Conservation (phyloP, 2,797 vertebrate genomes). For the Molossus molossus region DNA sequence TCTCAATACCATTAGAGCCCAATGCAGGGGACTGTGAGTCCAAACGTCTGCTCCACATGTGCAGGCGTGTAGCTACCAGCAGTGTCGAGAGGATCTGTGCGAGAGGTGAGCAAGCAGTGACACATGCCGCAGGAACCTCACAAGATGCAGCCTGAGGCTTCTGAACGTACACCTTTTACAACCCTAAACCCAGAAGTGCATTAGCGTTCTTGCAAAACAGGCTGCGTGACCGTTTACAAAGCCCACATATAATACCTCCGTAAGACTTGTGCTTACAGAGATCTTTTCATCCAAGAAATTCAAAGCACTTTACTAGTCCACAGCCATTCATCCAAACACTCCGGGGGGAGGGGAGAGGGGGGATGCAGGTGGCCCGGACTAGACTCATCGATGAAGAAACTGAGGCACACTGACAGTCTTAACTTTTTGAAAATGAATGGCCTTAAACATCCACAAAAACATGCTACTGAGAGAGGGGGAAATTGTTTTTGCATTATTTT, state of each 20-base stretch:
- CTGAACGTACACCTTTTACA: constrained; percentile 77
- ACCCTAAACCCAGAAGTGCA: constrained; percentile 84
- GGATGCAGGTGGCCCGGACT: constrained; percentile 71
- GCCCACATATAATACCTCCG: constrained; percentile 78
- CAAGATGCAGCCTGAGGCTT: constrained; percentile 86
- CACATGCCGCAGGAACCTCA: constrained; percentile 83
- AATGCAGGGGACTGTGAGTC: neutral
- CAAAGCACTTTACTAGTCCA: constrained; percentile 80
- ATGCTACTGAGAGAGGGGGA: neutral
- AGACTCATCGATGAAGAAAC: constrained; percentile 75
- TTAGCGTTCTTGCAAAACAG: constrained; percentile 86
- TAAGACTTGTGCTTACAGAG: constrained; percentile 82
- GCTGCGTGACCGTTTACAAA: constrained; percentile 79
- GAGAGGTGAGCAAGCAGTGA: constrained; percentile 81
- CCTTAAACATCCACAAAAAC: constrained; percentile 17
- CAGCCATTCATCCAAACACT: constrained; percentile 69
- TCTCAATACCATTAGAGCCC: neutral
- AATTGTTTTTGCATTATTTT: neutral
- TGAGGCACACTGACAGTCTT: constrained; percentile 76
- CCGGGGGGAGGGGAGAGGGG: constrained; percentile 35
- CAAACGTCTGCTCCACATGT: constrained; percentile 45
- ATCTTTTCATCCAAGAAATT: constrained; percentile 84
- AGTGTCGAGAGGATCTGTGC: constrained; percentile 65
- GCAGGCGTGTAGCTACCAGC: constrained; percentile 68
- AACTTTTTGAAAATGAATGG: constrained; percentile 62